Percentiles rank a stretch among this genome's conserved stretches.
These are phyloP conservation scores for Erythrocercus mccallii DNA, from an alignment of 2,113 vertebrate species.

Conservation along the genomic window DNA sequence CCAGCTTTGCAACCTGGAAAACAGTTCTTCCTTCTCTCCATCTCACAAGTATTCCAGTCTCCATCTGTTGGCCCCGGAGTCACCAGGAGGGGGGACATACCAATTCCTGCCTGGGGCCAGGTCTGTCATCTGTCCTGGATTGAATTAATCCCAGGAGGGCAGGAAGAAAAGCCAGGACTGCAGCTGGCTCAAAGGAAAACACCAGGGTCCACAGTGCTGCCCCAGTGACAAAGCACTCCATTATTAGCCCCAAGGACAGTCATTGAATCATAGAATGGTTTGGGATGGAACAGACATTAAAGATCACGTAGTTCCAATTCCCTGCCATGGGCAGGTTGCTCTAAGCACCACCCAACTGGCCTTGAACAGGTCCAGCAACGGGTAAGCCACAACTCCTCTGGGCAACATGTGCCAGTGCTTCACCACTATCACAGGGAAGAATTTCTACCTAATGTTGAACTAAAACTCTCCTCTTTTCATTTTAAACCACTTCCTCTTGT, in stretches of 20 bases:
- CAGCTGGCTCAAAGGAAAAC: background rate
- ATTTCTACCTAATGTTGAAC: background rate
- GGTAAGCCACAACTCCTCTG: background rate
- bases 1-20: background rate
- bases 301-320: background rate
- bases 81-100: background rate
- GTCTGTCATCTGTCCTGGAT: too few species aligned
- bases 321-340: background rate
- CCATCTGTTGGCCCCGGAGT: background rate
- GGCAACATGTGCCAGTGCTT: background rate
- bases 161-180: background rate
- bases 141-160: background rate
- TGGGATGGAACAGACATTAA: background rate
- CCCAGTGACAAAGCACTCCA: background rate
- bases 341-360: background rate
- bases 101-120: background rate
- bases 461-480: background rate
- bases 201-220: background rate
- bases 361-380: background rate
- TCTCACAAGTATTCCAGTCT: background rate
- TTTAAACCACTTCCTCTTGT: background rate
- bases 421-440: background rate
- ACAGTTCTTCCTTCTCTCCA: background rate
- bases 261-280: background rate
- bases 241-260: rapidly evolving